Evolutionary conservation across 1,140 invertebrate species (phyloP), one percentile per base, ranked within the genome.

Genomic region (Callitettix versicolor): DNA sequence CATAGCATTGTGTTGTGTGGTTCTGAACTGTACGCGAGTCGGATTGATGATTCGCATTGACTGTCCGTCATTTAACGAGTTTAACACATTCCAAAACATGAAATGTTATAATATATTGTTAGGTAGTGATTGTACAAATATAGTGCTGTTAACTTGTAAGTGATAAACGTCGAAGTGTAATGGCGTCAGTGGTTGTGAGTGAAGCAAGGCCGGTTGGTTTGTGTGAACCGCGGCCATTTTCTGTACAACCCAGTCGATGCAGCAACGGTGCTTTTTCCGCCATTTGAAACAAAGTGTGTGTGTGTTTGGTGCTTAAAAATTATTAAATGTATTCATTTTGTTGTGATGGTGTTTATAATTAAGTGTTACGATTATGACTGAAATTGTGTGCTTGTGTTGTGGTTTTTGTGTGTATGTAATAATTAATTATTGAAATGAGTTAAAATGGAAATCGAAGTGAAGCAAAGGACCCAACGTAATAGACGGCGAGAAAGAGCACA

Each of bases 401-500:
- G 44, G 18, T 2, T 30, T 26, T 22, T 18, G 40, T 15, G 48
- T 52, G 34, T 6, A 17, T 15, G 30, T 33, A 18, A n/a, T 40
- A 33, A 1, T n/a, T 49, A 30, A 20, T 21, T 38, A 34, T 48
- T 24, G 48, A 20, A 18, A 38, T 57, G 42, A 46, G 56, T 61
- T 63, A 64, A 58, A 75, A 86, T 86, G 83, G 84, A 86, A 77
- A 82, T 78, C 73, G 79, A 80, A 77, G 80, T 83, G 73, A 84
- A 87, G 75, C 82, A 85, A 68, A 82, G 84, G 68, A 70, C 71
- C 59, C 86, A 89, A 73, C 82, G 87, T 72, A 89, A 88, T 68
- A 80, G 85, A 68, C 79, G 87, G 67, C 80, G 86, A 71, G 86
- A 89, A 74, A 79, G 87, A 68, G 85, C 85, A 63, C 85, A 86